These are phyloP conservation scores for Dromiciops gliroides DNA, from an alignment of 2,113 vertebrate genomes.

Conservation along the genomic window DNA sequence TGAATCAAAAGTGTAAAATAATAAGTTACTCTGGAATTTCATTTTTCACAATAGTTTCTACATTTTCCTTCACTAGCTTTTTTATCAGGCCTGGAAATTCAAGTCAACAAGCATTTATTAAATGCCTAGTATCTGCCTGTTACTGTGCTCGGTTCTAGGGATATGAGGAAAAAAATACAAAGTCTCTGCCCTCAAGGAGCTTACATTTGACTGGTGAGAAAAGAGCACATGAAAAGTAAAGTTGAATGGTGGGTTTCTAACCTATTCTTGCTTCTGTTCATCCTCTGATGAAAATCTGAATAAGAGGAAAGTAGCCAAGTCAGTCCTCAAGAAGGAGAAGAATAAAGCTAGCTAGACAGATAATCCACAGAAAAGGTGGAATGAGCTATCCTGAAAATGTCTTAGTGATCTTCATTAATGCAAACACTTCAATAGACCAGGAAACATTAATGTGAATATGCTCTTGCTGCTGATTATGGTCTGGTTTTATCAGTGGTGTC, in stretches of 20 bases:
- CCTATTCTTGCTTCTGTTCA: neutral
- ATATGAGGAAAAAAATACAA: neutral
- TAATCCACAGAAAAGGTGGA: too few relatives aligned
- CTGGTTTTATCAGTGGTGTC: neutral
- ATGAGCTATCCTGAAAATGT: too few relatives aligned
- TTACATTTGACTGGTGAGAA: neutral
- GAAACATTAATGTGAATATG: neutral
- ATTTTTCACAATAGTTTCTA: constrained; percentile 14
- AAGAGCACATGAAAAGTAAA: neutral
- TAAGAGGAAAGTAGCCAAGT: too few relatives aligned
- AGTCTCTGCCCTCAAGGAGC: neutral
- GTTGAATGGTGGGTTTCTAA: neutral
- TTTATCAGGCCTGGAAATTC: neutral
- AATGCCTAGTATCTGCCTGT: neutral
- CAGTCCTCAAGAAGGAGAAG: neutral
- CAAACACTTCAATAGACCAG: too few relatives aligned
- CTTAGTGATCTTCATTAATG: too few relatives aligned
- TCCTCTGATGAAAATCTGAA: neutral
- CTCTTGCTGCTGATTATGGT: neutral
- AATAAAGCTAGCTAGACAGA: too few relatives aligned
- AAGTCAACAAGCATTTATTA: neutral
- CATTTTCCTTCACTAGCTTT: neutral
- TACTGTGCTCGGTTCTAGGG: neutral
- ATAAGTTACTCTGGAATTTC: neutral
- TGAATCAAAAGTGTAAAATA: neutral